Percentiles rank a stretch among this genome's conserved stretches.
Evolutionary conservation across 1,140 invertebrate genomes (phyloP).

Genomic region (Formica selysi): DNA sequence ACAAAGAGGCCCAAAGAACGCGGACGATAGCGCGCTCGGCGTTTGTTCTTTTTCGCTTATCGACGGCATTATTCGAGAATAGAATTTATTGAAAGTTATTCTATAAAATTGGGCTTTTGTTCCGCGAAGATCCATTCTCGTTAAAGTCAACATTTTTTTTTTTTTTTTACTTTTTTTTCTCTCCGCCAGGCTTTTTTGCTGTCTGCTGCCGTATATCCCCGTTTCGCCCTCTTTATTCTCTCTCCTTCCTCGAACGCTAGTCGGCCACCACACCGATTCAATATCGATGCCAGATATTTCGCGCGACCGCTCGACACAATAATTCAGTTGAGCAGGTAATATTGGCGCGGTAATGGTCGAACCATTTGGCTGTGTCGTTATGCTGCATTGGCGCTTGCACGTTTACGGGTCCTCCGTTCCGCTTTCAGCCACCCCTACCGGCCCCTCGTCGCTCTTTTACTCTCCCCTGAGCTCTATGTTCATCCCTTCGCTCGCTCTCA

Average conservation of each 20-base stretch:
- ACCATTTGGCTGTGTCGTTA: constrained; percentile 83
- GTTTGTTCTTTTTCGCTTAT: constrained; percentile 40
- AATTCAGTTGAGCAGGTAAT: constrained; percentile 85
- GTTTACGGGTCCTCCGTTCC: constrained; percentile 75
- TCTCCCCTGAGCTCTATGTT: neutral
- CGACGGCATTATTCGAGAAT: constrained; percentile 28
- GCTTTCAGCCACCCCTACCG: constrained; percentile 69
- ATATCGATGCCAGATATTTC: constrained; percentile 85
- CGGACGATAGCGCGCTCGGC: neutral
- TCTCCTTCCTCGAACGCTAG: constrained; percentile 46
- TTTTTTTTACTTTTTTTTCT: neutral
- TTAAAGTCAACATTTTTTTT: constrained; percentile 70
- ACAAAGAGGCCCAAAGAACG: constrained; percentile 11
- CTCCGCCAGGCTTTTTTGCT: neutral
- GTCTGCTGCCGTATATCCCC: constrained; percentile 14
- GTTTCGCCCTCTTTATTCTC: constrained; percentile 37
- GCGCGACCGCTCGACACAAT: constrained; percentile 81
- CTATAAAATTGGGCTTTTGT: constrained; percentile 79
- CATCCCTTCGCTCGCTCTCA: constrained; percentile 16
- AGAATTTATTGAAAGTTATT: constrained; percentile 81
- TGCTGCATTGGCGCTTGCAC: constrained; percentile 82
- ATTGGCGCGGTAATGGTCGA: constrained; percentile 82
- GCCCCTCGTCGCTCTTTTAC: constrained; percentile 61
- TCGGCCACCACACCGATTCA: constrained; percentile 77
- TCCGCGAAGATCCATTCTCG: constrained; percentile 77